Evolutionary conservation across 2,888 invertebrate species (phyloP), one percentile per base, ranked within the genome.

Genomic region (Hoplodrina blanda): DNA sequence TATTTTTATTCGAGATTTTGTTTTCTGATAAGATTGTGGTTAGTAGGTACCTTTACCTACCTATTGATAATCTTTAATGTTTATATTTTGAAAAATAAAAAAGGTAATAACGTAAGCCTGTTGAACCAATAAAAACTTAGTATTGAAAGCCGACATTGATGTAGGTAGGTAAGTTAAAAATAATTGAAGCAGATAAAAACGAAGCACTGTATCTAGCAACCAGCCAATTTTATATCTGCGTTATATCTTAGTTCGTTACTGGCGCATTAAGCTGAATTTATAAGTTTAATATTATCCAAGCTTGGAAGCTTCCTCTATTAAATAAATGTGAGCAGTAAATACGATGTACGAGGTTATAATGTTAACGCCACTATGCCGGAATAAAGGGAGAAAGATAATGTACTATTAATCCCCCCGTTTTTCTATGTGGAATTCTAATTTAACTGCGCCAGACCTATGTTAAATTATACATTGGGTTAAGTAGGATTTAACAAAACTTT

Each of bases 231-330:
- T 62, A 68, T 60, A 65, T 78, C 75, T 64, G 49, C 20, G 55
- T 75, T 59, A 52, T 67, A 75, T 64, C 52, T 75, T 75, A 62
- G 78, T 77, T 80, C 66, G 59, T 80, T 75, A 81, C 67, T 55
- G 75, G 62, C 67, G 54, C 68, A 75, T 67, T 70, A 71, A 69
- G 74, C 56, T 66, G 68, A 81, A 81, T 81, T 78, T 78, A 80
- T 72, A 82, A 82, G 69, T 80, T 80, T 80, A 80, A 82, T 80
- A 80, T 82, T 74, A 82, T 78, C 79, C 75, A 70, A 75, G 80
- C 70, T 41, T 67, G 64, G 64, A 62, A 74, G 70, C 67, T 78
- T 69, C 65, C 64, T 62, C 62, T 82, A 72, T 81, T 80, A 78
- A 81, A 67, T 82, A 80, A 82, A 74, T 81, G 69, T 70, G 74